These are phyloP conservation scores for Mesitornis unicolor DNA, from an alignment of 2,113 vertebrate species.

Conservation along the genomic window DNA sequence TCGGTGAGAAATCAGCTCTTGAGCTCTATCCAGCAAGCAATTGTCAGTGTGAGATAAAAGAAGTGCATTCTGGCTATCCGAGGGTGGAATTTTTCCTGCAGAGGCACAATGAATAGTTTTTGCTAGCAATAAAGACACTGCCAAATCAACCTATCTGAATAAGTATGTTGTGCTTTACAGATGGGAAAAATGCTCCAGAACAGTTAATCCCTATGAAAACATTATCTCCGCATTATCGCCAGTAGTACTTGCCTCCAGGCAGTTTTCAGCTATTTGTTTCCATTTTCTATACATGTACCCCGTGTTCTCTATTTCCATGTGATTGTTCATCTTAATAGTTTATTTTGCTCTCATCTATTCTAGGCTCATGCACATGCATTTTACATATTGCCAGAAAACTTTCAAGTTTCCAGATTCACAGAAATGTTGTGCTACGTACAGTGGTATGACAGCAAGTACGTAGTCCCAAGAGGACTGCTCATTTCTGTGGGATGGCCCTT, in stretches of 20 bases:
- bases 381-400: background rate
- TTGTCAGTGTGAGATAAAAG: background rate
- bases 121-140: background rate
- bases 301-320: conserved; percentile 4
- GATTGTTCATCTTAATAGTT: background rate
- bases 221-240: conserved; percentile 25
- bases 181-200: conserved; percentile 42
- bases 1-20: conserved; percentile 1
- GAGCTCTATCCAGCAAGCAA: background rate
- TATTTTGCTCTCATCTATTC: conserved; percentile 30
- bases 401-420: background rate
- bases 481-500: background rate
- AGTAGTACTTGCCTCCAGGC: background rate
- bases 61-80: background rate
- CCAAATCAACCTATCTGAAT: conserved; percentile 49
- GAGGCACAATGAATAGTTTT: conserved; percentile 5
- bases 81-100: background rate
- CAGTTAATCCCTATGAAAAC: conserved; percentile 54
- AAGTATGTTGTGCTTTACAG: conserved; percentile 22
- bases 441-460: rapidly evolving
- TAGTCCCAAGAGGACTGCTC: background rate
- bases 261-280: conserved; percentile 44
- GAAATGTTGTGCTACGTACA: background rate
- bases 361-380: background rate
- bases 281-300: conserved; percentile 14